These are phyloP conservation scores for Marronus borbonicus DNA, from an alignment of 2,888 invertebrate species.

Conservation along the genomic window DNA sequence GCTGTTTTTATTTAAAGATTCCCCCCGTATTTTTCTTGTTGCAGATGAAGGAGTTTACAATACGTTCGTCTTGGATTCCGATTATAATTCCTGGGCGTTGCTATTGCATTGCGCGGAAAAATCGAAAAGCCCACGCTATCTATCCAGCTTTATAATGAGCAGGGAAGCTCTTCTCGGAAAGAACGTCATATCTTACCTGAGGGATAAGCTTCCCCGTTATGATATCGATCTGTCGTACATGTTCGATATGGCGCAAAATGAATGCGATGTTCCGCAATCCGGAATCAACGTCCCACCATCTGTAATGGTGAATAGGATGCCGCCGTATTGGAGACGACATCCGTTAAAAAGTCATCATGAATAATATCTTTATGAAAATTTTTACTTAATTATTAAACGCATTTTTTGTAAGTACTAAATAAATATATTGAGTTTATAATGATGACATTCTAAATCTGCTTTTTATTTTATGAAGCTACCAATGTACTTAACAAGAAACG, in stretches of 20 bases:
- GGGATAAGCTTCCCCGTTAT: conserved; percentile 84
- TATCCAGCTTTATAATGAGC: conserved; percentile 88
- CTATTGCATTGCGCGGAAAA: conserved; percentile 91
- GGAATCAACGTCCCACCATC: conserved; percentile 64
- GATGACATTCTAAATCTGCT: too few relatives aligned
- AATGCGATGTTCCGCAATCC: conserved; percentile 73
- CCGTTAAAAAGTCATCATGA: conserved; percentile 70
- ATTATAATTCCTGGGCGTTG: conserved; percentile 87
- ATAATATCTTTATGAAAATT: not conserved
- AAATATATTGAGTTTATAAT: too few relatives aligned
- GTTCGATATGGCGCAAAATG: conserved; percentile 85
- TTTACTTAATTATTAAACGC: not conserved
- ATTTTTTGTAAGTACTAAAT: not conserved
- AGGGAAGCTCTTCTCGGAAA: conserved; percentile 74
- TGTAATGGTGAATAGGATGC: conserved; percentile 60
- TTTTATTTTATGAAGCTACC: too few relatives aligned
- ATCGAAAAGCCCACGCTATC: conserved; percentile 82
- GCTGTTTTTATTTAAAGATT: not conserved
- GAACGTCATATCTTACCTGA: conserved; percentile 83
- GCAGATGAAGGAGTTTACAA: conserved; percentile 91
- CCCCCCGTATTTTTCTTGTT: conserved; percentile 58
- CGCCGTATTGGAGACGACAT: conserved; percentile 66
- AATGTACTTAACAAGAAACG: too few relatives aligned
- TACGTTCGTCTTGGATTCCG: conserved; percentile 88
- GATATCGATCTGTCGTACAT: conserved; percentile 90